These are phyloP conservation scores for Gerris lacustris DNA, from an alignment of 2,888 invertebrate genomes.

Conservation along the genomic window DNA sequence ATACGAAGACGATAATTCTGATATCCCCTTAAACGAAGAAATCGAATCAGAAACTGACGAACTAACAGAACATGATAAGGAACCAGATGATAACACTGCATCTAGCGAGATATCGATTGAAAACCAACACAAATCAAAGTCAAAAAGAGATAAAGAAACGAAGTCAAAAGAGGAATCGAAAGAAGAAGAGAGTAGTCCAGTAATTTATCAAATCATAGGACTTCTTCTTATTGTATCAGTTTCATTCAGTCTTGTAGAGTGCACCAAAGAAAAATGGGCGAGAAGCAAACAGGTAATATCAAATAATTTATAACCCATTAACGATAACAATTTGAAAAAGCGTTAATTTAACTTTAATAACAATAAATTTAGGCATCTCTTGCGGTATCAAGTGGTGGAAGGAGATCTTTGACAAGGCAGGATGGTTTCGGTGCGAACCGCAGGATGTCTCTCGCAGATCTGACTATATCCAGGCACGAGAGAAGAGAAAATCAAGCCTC, in stretches of 20 bases:
- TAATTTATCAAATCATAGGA: conserved; percentile 24
- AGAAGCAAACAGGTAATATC: conserved; percentile 14
- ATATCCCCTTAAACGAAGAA: too few relatives aligned
- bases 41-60: not conserved
- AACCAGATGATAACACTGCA: not conserved
- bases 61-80: not conserved
- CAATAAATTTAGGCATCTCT: too few relatives aligned
- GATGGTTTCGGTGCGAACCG: conserved; percentile 6
- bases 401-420: not conserved
- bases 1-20: too few relatives aligned
- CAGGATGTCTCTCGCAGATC: conserved; percentile 24
- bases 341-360: too few relatives aligned
- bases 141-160: not conserved
- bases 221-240: conserved; percentile 25
- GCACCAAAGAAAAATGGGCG: conserved; percentile 21
- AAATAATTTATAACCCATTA: not conserved
- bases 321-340: too few relatives aligned
- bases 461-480: conserved; percentile 25
- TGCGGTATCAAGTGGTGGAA: too few relatives aligned
- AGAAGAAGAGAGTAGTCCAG: conserved; percentile 6
- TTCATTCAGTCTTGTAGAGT: conserved; percentile 22
- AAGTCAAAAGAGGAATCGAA: not conserved
- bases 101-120: not conserved
- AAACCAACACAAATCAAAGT: not conserved
- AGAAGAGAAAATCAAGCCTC: conserved; percentile 22